Conservation (phyloP, 2,113 vertebrate genomes). For the Eretmochelys imbricata region DNA sequence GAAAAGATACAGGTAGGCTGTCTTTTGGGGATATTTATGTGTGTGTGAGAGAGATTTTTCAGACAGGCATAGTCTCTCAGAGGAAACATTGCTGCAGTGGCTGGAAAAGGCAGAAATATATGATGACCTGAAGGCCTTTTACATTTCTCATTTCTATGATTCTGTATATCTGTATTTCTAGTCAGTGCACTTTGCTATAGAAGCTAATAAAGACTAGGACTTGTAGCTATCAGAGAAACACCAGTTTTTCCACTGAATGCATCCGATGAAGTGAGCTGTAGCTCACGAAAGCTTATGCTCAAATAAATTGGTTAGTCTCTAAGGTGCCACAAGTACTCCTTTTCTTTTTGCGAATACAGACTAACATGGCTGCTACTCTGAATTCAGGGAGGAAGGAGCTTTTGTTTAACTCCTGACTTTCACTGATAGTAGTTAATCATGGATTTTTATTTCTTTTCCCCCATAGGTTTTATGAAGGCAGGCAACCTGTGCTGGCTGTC, state of each 20-base stretch:
- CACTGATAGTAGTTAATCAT: neutral
- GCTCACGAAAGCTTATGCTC: no score
- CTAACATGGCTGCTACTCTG: no score
- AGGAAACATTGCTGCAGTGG: neutral
- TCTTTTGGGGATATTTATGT: neutral
- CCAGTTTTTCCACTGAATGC: neutral
- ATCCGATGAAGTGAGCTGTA: no score
- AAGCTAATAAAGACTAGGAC: neutral
- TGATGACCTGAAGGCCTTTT: neutral
- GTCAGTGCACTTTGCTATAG: constrained; percentile 15
- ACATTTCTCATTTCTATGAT: neutral
- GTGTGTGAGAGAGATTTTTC: neutral
- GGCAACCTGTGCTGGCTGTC: constrained; percentile 72
- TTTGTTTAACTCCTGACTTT: neutral
- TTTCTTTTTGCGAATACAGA: no score
- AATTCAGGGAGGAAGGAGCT: neutral
- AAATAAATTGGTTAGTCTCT: no score
- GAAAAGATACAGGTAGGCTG: neutral
- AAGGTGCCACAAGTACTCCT: no score
- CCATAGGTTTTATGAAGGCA: constrained; percentile 82
- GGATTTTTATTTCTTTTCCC: neutral
- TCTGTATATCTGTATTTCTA: neutral
- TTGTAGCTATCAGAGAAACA: neutral
- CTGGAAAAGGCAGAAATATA: neutral
- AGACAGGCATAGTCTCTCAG: neutral